Base-by-base conservation (phyloP, 2,888 invertebrate genomes). In the Eutolmus rufibarbis region DNA sequence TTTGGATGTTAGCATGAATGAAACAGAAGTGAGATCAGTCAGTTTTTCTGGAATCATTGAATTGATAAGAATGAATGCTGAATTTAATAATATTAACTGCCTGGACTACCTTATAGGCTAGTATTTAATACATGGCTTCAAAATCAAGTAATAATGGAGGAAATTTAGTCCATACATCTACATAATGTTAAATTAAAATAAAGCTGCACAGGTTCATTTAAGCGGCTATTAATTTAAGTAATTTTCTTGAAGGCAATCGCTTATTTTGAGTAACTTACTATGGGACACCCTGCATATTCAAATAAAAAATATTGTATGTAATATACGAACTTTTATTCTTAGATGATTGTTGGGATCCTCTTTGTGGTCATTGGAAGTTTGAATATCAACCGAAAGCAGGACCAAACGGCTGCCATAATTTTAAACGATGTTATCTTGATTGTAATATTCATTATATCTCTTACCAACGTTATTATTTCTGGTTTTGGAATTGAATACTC, bases 401-500 rank as follows among this genome's bases (percentile, higher is more conserved):
- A 97, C 91, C 96, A 96, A 91, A 94, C 94, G 74, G 94, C 95
- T 37, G 97, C 97, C n/a, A 93, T 95, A 89, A 94, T 96, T 89
- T 93, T 97, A 89, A 97, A 97, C 93, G 97, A 97, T 92, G 91
- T 96, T 90, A 96, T 97, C 90, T 94, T 97, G 88, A 94, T 96
- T 91, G 95, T 96, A 89, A 95, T 97, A 90, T 97, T 97, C 93
- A 91, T 96, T 84, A 97, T 97, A 92, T 96, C 97, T 19, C 94
- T 97, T 84, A 93, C 95, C 78, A 97, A 97, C 91, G 95, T 97
- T 88, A 94, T 97, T 78, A 96, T 96, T 91, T 96, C 97, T 76
- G 96, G 96, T 66, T 97, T 98, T 91, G 97, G 97, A 84, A 95
- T 97, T 89, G 96, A 97, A 91, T 95, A 96, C 91, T 95, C 96